phyloP scores from a whole-genome alignment of 2,888 invertebrate genomes.

The Andrena chrysosceles region DNA sequence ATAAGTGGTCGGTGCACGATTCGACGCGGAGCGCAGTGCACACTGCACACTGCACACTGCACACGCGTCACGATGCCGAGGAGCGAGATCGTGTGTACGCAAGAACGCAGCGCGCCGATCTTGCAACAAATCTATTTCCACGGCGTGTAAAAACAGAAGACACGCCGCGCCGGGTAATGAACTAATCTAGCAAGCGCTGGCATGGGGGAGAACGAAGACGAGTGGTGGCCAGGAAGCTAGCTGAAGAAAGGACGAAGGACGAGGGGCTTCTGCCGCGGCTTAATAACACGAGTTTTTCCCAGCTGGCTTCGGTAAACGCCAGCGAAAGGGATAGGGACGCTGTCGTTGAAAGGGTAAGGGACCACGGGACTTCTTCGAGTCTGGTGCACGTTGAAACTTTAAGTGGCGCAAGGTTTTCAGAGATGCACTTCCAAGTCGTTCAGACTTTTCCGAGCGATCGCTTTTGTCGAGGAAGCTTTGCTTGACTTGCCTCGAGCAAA shows the following conservation, averaged over 20 bases:
- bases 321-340: slow-evolving; percentile 34
- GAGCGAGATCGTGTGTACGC: slow-evolving; percentile 49
- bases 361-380: slow-evolving; percentile 23
- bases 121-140: slow-evolving; percentile 83
- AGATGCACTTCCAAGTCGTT: not conserved
- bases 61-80: slow-evolving; percentile 23
- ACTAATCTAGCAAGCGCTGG: slow-evolving; percentile 80
- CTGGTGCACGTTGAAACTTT: slow-evolving; percentile 16
- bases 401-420: slow-evolving; percentile 41
- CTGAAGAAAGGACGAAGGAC: slow-evolving; percentile 64
- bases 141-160: slow-evolving; percentile 81
- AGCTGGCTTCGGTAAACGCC: slow-evolving; percentile 71
- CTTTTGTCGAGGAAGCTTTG: no score
- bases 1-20: not conserved
- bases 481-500: no score
- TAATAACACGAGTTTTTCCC: slow-evolving; percentile 83
- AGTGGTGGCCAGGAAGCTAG: slow-evolving; percentile 33
- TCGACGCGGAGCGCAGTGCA: not conserved
- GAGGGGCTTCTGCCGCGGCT: slow-evolving; percentile 78
- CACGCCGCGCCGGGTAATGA: slow-evolving; percentile 81
- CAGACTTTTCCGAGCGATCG: no score
- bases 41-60: slow-evolving; percentile 8
- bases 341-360: slow-evolving; percentile 44
- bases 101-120: slow-evolving; percentile 73
- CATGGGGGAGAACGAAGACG: slow-evolving; percentile 50